Evolutionary conservation across 2,113 vertebrate genomes (phyloP).

Genomic region (Sturnus vulgaris): DNA sequence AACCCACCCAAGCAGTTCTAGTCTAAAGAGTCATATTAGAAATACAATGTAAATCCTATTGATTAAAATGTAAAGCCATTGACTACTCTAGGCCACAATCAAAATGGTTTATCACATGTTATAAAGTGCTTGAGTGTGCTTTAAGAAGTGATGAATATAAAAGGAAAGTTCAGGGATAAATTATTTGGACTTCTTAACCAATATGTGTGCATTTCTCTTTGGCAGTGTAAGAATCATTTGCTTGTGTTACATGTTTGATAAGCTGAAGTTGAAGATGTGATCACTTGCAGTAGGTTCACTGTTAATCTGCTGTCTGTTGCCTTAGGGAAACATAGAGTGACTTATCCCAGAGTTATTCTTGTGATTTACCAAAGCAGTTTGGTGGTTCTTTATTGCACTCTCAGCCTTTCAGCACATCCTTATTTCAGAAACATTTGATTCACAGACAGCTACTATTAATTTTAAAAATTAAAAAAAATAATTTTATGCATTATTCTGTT

Average conservation of each 20-base stretch:
- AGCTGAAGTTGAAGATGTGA: neutral
- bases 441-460: neutral
- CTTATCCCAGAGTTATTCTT: neutral
- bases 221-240: neutral
- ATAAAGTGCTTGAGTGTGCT: neutral
- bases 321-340: neutral
- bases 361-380: neutral
- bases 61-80: neutral
- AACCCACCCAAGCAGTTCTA: no score
- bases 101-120: rapidly evolving
- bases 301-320: neutral
- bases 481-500: neutral
- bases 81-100: neutral
- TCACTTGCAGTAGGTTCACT: neutral
- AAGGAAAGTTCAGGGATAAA: neutral
- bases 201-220: neutral
- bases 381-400: neutral
- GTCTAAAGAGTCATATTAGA: neutral
- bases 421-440: neutral
- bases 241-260: neutral
- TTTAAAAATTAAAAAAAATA: neutral
- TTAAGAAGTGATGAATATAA: neutral
- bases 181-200: neutral
- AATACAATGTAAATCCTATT: neutral
- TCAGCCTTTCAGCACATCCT: neutral